Evolutionary conservation across 2,113 vertebrate genomes (phyloP).

Genomic region (Galbula dea): DNA sequence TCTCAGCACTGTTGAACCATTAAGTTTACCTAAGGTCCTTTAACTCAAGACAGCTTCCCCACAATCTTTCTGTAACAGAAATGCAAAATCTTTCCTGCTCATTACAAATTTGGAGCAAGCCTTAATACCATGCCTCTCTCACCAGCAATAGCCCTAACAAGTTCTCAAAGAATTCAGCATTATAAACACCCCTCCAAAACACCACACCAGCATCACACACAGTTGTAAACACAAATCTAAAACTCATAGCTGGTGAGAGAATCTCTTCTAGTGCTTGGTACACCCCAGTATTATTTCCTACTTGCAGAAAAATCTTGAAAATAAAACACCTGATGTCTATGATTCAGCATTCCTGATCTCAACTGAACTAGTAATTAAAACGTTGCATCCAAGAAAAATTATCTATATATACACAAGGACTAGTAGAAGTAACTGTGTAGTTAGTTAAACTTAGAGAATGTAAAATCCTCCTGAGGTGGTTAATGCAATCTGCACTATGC

Average conservation of each 20-base stretch:
- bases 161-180: background rate
- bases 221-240: background rate
- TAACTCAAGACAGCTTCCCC: background rate
- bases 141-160: background rate
- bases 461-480: background rate
- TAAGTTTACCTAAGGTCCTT: constrained; percentile 30
- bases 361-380: background rate
- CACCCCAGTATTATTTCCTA: background rate
- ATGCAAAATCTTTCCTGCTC: background rate
- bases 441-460: background rate
- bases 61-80: background rate
- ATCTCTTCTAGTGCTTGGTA: background rate
- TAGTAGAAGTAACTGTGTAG: background rate
- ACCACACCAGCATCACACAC: background rate
- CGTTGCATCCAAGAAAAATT: background rate
- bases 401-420: background rate
- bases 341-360: background rate
- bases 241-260: background rate
- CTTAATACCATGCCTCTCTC: background rate
- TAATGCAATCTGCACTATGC: background rate
- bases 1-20: background rate
- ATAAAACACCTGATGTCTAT: background rate
- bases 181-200: background rate
- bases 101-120: background rate
- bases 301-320: background rate